Evolutionary conservation across 2,888 invertebrate species (phyloP).

Genomic region (Acanthosepion pharaonis): DNA sequence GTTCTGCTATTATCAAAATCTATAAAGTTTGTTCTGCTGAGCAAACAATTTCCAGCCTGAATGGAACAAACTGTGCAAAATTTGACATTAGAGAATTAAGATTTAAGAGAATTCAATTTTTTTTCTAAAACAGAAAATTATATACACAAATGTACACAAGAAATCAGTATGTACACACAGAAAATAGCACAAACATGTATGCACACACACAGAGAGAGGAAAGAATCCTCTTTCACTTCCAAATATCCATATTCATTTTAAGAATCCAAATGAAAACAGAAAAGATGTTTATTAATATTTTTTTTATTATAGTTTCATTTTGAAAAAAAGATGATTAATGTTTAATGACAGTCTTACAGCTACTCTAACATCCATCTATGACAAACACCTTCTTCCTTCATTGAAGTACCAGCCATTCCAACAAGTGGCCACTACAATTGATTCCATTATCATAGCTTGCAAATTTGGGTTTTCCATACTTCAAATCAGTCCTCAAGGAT

Average conservation of each 20-base stretch:
- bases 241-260: background rate
- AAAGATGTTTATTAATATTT: background rate
- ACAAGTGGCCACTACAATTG: background rate
- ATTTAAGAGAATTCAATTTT: too few species aligned
- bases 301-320: background rate
- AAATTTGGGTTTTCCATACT: conserved; percentile 2
- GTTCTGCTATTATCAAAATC: too few species aligned
- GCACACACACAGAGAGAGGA: background rate
- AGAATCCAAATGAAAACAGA: background rate
- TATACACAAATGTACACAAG: background rate
- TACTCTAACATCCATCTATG: conserved; percentile 43
- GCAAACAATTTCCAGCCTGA: too few species aligned
- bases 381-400: conserved; percentile 24
- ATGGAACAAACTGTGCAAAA: too few species aligned
- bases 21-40: too few species aligned
- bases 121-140: background rate
- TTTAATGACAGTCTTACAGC: background rate
- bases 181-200: background rate
- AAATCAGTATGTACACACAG: background rate
- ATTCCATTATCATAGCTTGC: conserved; percentile 18
- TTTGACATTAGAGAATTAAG: too few species aligned
- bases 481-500: background rate
- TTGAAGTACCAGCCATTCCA: background rate
- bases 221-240: too few species aligned
- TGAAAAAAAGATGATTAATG: conserved; percentile 33